Percentiles rank a stretch among this genome's conserved stretches.
Evolutionary conservation across 2,113 vertebrate genomes (phyloP).

Genomic region (Pelodiscus sinensis): DNA sequence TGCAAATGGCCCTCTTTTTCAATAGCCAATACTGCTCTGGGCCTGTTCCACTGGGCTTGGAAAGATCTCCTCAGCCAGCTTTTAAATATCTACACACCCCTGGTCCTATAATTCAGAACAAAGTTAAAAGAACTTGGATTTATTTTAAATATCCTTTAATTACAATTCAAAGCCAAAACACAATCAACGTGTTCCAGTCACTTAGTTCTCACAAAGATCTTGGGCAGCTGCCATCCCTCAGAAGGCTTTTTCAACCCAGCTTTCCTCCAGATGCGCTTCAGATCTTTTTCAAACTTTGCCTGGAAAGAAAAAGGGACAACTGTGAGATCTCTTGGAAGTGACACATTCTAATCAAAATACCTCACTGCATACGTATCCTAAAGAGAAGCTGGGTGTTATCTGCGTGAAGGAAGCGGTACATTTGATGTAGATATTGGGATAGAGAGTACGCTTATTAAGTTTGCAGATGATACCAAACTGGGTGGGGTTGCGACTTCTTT

Average conservation of each 20-base stretch:
- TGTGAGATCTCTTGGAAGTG: not conserved
- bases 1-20: not conserved
- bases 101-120: not conserved
- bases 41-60: not conserved
- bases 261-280: constrained; percentile 86
- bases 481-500: no score
- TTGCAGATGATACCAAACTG: no score
- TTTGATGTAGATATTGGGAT: no score
- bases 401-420: not conserved
- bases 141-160: constrained; percentile 53
- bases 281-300: constrained; percentile 87
- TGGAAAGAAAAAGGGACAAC: constrained; percentile 25
- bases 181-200: not conserved
- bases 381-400: accelerated
- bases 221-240: constrained; percentile 87
- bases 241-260: constrained; percentile 89
- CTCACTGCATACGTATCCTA: accelerated
- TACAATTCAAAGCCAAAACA: not conserved
- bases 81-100: not conserved
- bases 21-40: not conserved
- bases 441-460: no score
- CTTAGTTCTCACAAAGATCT: constrained; percentile 84
- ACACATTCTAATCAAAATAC: not conserved
- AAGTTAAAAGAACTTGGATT: not conserved
- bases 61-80: not conserved